These are phyloP conservation scores for Paramisgurnus dabryanus DNA, from an alignment of 2,113 vertebrate species.

Conservation along the genomic window DNA sequence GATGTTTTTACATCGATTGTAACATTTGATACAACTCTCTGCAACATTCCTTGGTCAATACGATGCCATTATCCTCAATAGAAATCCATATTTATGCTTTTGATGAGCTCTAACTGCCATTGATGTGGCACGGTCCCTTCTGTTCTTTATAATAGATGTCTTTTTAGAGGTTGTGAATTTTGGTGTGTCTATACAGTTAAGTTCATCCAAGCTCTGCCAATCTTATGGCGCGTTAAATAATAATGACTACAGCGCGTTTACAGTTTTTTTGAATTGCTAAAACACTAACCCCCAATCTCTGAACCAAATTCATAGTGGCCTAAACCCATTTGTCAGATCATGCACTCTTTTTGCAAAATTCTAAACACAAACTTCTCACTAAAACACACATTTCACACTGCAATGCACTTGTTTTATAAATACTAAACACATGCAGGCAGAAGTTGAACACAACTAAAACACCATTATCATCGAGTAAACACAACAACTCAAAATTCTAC, in stretches of 20 bases:
- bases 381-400: too few relatives aligned
- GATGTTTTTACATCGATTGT: neutral
- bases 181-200: neutral
- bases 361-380: too few relatives aligned
- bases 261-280: too few relatives aligned
- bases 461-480: too few relatives aligned
- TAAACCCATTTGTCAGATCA: too few relatives aligned
- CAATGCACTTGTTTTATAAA: too few relatives aligned
- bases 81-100: slow-evolving; percentile 24
- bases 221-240: neutral
- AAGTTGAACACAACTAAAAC: too few relatives aligned
- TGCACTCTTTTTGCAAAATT: too few relatives aligned
- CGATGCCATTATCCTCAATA: neutral
- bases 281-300: too few relatives aligned
- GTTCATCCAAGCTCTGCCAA: neutral
- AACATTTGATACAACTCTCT: neutral
- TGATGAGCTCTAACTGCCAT: neutral
- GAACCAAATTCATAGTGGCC: too few relatives aligned
- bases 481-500: too few relatives aligned
- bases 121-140: neutral
- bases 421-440: too few relatives aligned
- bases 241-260: neutral
- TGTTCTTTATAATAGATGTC: neutral
- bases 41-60: neutral
- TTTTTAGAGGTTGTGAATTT: neutral